Percentiles rank a stretch among this genome's conserved stretches.
Evolutionary conservation across 2,797 vertebrate species (phyloP).

Genomic region (Eleutherodactylus coqui): DNA sequence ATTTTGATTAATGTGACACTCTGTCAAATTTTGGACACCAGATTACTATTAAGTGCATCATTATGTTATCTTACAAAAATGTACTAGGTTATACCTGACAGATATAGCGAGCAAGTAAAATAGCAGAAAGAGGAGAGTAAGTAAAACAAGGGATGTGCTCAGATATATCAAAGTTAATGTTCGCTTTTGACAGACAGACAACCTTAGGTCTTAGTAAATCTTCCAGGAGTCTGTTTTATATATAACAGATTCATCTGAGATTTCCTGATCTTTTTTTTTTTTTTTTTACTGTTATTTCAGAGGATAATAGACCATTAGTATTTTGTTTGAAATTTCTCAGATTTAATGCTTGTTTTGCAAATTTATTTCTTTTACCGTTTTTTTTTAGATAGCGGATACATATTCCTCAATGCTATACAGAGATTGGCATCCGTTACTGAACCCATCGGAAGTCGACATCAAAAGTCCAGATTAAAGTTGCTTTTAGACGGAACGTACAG

Average conservation of each 20-base stretch:
- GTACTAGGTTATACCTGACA: slow-evolving; percentile 68
- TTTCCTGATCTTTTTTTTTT: slow-evolving; percentile 59
- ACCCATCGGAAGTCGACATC: too few relatives aligned
- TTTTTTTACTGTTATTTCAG: slow-evolving; percentile 22
- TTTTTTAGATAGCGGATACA: too few relatives aligned
- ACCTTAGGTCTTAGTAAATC: slow-evolving; percentile 62
- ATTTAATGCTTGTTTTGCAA: not conserved
- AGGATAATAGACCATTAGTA: slow-evolving; percentile 21
- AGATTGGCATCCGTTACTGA: too few relatives aligned
- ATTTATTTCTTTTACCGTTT: too few relatives aligned
- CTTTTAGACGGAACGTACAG: too few relatives aligned
- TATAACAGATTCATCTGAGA: slow-evolving; percentile 66
- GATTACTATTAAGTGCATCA: slow-evolving; percentile 69
- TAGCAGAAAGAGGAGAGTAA: slow-evolving; percentile 42
- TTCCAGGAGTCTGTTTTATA: slow-evolving; percentile 65
- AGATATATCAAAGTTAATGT: slow-evolving; percentile 66
- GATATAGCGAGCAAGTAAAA: slow-evolving; percentile 58
- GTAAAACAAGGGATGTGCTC: slow-evolving; percentile 44
- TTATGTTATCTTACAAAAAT: slow-evolving; percentile 72
- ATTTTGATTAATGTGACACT: slow-evolving; percentile 70
- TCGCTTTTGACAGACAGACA: slow-evolving; percentile 65
- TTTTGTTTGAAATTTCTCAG: not conserved
- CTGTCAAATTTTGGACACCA: slow-evolving; percentile 65
- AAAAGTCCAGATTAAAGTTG: too few relatives aligned
- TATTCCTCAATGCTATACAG: too few relatives aligned